Evolutionary conservation across 1,140 invertebrate species (phyloP).

Genomic region (Dreissena polymorpha): DNA sequence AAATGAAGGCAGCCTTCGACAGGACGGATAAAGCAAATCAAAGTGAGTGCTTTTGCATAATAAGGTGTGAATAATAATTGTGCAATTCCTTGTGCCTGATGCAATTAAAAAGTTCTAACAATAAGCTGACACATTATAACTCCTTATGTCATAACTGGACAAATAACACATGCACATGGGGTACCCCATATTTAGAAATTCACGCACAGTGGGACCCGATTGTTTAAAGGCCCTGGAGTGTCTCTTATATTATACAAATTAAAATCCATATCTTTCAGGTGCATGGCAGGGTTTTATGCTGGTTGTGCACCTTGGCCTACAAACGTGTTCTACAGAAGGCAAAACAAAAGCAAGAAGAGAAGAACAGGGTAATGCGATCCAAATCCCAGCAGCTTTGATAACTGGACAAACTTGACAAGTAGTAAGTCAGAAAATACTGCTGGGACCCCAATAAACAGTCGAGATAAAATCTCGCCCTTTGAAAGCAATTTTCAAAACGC

Average conservation of each 20-base stretch:
- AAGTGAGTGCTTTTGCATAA: conserved; percentile 82
- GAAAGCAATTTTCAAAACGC: conserved; percentile 33
- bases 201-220: too few relatives aligned
- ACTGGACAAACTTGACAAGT: conserved; percentile 41
- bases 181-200: too few relatives aligned
- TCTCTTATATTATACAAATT: not conserved
- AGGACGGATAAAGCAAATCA: conserved; percentile 95
- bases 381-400: conserved; percentile 43
- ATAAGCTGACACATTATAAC: too few relatives aligned
- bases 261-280: conserved; percentile 84
- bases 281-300: conserved; percentile 96
- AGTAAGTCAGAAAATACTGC: conserved; percentile 18
- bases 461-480: conserved; percentile 53
- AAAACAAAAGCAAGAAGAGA: conserved; percentile 84
- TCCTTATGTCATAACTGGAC: too few relatives aligned
- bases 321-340: conserved; percentile 94
- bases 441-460: conserved; percentile 31
- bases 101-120: too few relatives aligned
- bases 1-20: conserved; percentile 98
- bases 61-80: not conserved
- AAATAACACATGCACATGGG: too few relatives aligned
- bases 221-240: not conserved
- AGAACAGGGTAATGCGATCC: conserved; percentile 16
- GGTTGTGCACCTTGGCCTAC: conserved; percentile 96
- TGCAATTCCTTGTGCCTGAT: too few relatives aligned